Percentiles rank a stretch among this genome's conserved stretches.
Conservation (phyloP, 1,140 invertebrate genomes). For the Pectinophora gossypiella region DNA sequence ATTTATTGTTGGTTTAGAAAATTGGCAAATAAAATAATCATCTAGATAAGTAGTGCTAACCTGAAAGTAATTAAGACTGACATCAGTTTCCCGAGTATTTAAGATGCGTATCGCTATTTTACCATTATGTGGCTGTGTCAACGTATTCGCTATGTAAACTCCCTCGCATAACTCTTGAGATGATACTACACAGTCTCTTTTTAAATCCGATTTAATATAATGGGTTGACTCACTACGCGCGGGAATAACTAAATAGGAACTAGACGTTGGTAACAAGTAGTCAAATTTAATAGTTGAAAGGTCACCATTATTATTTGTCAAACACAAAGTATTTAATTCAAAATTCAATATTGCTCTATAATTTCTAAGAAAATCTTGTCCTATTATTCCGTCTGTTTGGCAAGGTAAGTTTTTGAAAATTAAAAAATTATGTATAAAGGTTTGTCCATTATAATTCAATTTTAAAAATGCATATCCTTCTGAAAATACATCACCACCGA, state of each 20-base stretch:
- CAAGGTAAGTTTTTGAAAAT: too few relatives aligned
- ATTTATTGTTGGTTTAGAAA: not conserved
- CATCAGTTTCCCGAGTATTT: constrained; percentile 7
- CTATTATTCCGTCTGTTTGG: too few relatives aligned
- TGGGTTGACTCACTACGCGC: not conserved
- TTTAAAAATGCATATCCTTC: not conserved
- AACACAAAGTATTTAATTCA: too few relatives aligned
- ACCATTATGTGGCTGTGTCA: not conserved
- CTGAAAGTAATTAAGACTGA: not conserved
- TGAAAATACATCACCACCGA: not conserved
- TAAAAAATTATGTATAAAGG: too few relatives aligned
- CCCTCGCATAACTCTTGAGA: constrained; percentile 1
- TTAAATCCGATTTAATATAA: not conserved
- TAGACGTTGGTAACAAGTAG: not conserved
- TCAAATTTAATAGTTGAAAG: not conserved
- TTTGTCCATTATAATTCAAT: not conserved
- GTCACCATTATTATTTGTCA: too few relatives aligned
- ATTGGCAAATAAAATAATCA: not conserved
- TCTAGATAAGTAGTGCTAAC: not conserved
- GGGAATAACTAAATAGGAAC: not conserved
- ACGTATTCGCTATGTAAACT: constrained; percentile 5
- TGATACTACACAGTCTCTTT: not conserved
- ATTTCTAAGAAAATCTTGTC: too few relatives aligned
- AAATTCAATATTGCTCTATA: not conserved
- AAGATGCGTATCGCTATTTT: not conserved